Conservation (phyloP, 2,797 vertebrate genomes). For the Scarus forsteni region DNA sequence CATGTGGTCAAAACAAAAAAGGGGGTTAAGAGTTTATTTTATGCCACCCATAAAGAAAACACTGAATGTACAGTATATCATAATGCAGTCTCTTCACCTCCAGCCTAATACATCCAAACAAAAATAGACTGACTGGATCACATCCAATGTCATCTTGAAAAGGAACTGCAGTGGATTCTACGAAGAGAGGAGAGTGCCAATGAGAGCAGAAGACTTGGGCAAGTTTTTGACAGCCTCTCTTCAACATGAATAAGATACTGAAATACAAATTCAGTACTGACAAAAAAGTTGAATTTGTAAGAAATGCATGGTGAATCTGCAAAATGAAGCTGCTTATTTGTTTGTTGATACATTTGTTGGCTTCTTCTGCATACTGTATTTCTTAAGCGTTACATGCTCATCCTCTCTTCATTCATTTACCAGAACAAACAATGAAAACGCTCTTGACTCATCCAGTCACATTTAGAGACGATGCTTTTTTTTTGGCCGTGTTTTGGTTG, state of each 20-base stretch:
- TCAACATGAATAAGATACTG: slow-evolving; percentile 16
- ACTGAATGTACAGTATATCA: too few relatives aligned
- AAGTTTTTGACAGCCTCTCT: slow-evolving; percentile 14
- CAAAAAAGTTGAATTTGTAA: slow-evolving; percentile 13
- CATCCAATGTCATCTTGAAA: too few relatives aligned
- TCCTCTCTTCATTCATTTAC: background rate
- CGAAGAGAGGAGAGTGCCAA: background rate
- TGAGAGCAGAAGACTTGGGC: slow-evolving; percentile 5
- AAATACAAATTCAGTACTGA: slow-evolving; percentile 28
- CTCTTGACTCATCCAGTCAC: background rate
- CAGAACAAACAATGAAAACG: background rate
- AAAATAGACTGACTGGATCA: too few relatives aligned
- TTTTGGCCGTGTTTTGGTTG: background rate
- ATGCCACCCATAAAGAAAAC: background rate
- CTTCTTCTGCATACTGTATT: too few relatives aligned
- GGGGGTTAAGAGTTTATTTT: background rate
- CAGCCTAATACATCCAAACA: too few relatives aligned
- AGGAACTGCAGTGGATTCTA: background rate
- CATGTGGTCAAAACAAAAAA: slow-evolving; percentile 1
- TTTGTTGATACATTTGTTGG: background rate
- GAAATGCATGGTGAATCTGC: background rate
- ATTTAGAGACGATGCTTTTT: background rate
- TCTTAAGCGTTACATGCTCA: background rate
- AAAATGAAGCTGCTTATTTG: slow-evolving; percentile 5
- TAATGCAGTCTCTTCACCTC: too few relatives aligned